These are phyloP conservation scores for Adelognathus sp. DNA, from an alignment of 2,888 invertebrate species.

Conservation along the genomic window DNA sequence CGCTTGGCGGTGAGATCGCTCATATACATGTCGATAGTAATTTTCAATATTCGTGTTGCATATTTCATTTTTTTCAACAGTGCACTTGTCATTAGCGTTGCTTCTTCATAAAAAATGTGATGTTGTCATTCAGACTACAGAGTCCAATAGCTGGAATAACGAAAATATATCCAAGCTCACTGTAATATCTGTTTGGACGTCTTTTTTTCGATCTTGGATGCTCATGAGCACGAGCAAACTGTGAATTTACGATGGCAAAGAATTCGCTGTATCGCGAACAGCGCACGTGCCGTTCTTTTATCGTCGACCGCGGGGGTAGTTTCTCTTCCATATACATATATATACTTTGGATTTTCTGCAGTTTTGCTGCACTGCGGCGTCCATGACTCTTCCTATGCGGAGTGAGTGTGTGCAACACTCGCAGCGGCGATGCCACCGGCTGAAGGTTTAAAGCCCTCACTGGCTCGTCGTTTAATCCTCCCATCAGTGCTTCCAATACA, in stretches of 20 bases:
- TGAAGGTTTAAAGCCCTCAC: slow-evolving; percentile 19
- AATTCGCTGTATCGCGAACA: background rate
- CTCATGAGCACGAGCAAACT: background rate
- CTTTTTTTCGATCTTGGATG: background rate
- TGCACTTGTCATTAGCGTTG: too few relatives aligned
- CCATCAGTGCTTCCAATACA: background rate
- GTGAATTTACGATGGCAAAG: background rate
- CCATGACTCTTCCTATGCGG: slow-evolving; percentile 71
- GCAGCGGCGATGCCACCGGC: background rate
- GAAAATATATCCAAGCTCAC: background rate
- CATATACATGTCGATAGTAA: too few relatives aligned
- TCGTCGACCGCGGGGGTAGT: background rate
- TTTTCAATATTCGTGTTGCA: too few relatives aligned
- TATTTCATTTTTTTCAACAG: too few relatives aligned
- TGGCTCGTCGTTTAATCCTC: background rate
- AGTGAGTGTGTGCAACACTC: background rate
- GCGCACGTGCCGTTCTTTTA: background rate
- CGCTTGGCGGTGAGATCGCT: too few relatives aligned
- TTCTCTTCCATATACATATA: background rate
- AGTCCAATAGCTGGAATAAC: background rate
- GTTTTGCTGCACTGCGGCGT: slow-evolving; percentile 72
- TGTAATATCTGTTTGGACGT: background rate
- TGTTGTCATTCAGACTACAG: too few relatives aligned
- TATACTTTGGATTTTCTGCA: slow-evolving; percentile 61
- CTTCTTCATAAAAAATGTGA: too few relatives aligned